Evolutionary conservation across 1,140 invertebrate genomes (phyloP).

Genomic region (Aphidius gifuensis): DNA sequence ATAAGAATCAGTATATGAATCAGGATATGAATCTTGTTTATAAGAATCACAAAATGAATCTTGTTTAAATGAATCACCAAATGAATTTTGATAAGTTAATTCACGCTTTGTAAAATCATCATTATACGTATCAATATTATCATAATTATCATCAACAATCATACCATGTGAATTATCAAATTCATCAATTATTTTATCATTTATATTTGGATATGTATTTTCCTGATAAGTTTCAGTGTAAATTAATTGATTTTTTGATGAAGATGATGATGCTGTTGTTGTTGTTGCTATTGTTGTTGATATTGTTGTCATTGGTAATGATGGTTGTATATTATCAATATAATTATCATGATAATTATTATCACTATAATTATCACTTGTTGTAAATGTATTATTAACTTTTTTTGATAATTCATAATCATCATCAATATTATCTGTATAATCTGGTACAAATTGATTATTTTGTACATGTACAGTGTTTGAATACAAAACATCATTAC

Average conservation of each 20-base stretch:
- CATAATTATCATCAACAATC: conserved; percentile 41
- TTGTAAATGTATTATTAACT: conserved; percentile 30
- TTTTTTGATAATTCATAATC: conserved; percentile 32
- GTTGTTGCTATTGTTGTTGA: conserved; percentile 38
- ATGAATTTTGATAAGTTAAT: conserved; percentile 17
- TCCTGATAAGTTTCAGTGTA: conserved; percentile 42
- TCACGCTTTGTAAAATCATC: conserved; percentile 12
- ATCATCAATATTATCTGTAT: conserved; percentile 23
- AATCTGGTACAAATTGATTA: conserved; percentile 40
- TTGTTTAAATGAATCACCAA: conserved; percentile 24
- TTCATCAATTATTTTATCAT: conserved; percentile 29
- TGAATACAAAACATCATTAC: neutral
- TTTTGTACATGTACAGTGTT: conserved; percentile 24
- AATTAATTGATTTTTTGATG: conserved; percentile 28
- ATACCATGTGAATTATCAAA: conserved; percentile 38
- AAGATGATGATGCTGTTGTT: conserved; percentile 35
- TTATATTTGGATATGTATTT: conserved; percentile 37
- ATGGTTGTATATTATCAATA: neutral
- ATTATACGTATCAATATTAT: conserved; percentile 33
- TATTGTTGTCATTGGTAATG: conserved; percentile 28
- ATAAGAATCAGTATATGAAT: conserved; percentile 21
- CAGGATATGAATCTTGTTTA: conserved; percentile 21
- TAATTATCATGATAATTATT: conserved; percentile 17
- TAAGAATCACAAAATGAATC: conserved; percentile 21
- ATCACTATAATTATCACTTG: neutral